Evolutionary conservation across 2,888 invertebrate genomes (phyloP).

Genomic region (Strigamia crassipes): DNA sequence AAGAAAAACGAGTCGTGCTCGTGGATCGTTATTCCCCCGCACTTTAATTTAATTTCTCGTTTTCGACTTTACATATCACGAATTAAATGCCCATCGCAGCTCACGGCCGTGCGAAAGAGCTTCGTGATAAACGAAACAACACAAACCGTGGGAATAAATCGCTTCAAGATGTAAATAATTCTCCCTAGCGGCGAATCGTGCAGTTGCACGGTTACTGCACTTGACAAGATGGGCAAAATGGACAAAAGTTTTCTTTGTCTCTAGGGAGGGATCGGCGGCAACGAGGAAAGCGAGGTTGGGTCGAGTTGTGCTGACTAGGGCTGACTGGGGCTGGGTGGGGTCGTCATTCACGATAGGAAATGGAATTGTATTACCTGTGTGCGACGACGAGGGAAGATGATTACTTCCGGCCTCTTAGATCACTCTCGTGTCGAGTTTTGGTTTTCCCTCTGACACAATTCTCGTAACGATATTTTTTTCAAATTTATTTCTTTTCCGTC

Average conservation of each 20-base stretch:
- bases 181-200: constrained; percentile 14
- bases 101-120: neutral
- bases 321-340: no score
- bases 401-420: no score
- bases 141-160: neutral
- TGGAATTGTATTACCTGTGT: neutral
- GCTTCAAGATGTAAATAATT: neutral
- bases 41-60: neutral
- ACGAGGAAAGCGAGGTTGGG: neutral
- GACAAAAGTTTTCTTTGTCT: neutral
- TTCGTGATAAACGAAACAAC: neutral
- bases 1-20: no score
- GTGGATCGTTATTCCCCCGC: no score
- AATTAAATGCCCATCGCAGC: neutral
- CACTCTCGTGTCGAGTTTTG: neutral
- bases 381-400: no score
- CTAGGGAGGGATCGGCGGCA: neutral
- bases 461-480: neutral
- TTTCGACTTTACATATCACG: neutral
- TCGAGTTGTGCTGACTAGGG: no score
- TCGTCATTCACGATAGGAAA: neutral
- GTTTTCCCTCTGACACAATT: neutral
- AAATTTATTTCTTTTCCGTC: neutral
- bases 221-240: neutral
- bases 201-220: no score